Conservation (phyloP, 2,888 invertebrate species). For the Achlya flavicornis region DNA sequence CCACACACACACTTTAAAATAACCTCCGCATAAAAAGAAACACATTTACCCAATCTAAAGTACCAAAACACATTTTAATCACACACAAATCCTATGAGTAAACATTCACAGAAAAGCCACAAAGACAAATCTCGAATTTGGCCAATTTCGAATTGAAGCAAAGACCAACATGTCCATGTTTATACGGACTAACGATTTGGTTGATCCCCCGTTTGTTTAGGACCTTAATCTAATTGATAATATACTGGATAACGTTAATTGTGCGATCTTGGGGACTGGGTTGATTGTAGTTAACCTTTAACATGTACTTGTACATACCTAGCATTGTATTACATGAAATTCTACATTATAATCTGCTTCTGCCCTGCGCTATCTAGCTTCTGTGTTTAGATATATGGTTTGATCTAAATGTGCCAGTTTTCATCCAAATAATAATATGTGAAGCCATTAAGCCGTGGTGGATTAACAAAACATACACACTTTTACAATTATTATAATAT, state of each 20-base stretch:
- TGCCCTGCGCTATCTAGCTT: too few species aligned
- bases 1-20: too few species aligned
- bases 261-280: slow-evolving; percentile 36
- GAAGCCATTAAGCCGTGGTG: too few species aligned
- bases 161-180: slow-evolving; percentile 25
- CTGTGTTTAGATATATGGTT: too few species aligned
- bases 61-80: slow-evolving; percentile 22
- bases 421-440: too few species aligned
- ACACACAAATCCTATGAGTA: slow-evolving; percentile 35
- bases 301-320: background rate
- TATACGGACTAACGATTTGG: slow-evolving; percentile 35
- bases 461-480: too few species aligned
- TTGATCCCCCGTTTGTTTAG: slow-evolving; percentile 51
- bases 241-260: slow-evolving; percentile 38
- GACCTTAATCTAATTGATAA: slow-evolving; percentile 49
- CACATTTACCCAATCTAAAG: too few species aligned
- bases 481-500: too few species aligned
- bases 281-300: background rate
- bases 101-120: slow-evolving; percentile 37
- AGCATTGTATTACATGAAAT: background rate
- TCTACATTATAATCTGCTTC: background rate
- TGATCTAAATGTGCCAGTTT: too few species aligned
- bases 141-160: slow-evolving; percentile 31
- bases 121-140: slow-evolving; percentile 41
- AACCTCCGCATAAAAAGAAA: too few species aligned